Evolutionary conservation across 2,888 invertebrate species (phyloP), one percentile per base, ranked within the genome.

Genomic region (Melanophora roralis): DNA sequence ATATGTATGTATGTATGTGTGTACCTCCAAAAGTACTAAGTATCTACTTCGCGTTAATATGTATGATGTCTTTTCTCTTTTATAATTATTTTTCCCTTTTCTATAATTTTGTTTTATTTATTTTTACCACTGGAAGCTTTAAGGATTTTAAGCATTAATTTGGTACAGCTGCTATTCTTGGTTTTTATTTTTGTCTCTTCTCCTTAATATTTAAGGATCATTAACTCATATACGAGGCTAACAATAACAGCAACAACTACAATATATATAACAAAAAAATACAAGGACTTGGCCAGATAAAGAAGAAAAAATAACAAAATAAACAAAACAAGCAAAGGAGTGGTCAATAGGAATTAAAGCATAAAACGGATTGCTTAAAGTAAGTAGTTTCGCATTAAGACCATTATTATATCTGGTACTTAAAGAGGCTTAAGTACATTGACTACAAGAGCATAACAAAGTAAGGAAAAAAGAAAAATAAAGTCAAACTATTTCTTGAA

Each of bases 301-400:
- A 21, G 27, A 3, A n/a, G 1, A 0, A 11, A 40, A 45, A 23
- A 23, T 27, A 27, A 27, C 3, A 27, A 27, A 27, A 27, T 6
- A 27, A 27, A 27, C 27, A 27, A 27, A 34, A 19, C n/a, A n/a
- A n/a, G n/a, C n/a, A n/a, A n/a, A n/a, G n/a, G n/a, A 40, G 4
- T 55, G 68, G 45, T 45, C 68, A 73, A 64, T 68, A 68, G 23
- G 14, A 64, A 57, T 55, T 60, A 62, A 45, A 65, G 43, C 67
- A 49, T 47, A 68, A 75, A 68, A 55, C 47, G 68, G 53, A 60
- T 75, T 62, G 60, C 68, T 68, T 55, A 45, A 59, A 55, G 45
- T 60, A 68, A 68, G 60, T 53, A 65, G 64, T 73, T 65, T 65
- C 73, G 73, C 65, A 73, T 73, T 73, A 73, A 65, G 73, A 49